Base-by-base conservation (phyloP, 2,113 vertebrate genomes). In the Neolamprologus ventralis region DNA sequence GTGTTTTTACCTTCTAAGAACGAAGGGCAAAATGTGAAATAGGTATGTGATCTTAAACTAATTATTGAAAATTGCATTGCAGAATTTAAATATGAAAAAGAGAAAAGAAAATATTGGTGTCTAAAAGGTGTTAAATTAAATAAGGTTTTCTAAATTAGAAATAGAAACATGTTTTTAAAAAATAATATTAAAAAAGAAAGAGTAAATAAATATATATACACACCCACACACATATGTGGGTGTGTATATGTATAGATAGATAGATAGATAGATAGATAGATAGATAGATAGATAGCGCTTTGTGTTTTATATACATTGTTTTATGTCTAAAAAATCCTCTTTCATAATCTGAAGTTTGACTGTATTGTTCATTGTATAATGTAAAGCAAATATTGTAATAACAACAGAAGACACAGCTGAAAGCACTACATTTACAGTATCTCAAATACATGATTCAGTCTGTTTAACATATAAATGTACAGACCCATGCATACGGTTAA, bases 291-390 rank as follows among this genome's bases (percentile, higher is more conserved):
- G 54, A 26, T 5, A 19, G 16, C 1, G 1, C 28, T 60, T 60
- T 60, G 28, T 60, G 57, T 60, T 60, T 33, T 33, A 60, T 60
- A 33, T 60, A 60, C 9, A 33, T 60, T 33, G 57, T 60, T 60
- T 60, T 19, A 60, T 60, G 6, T 60, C 58, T 60, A 33, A 60
- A 60, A 71, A 8, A 14, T 63, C 7, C 23, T 42, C 21, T 80
- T 9, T 90, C 28, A 14, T 9, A 54, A 16, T 19, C 6, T n/a
- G 9, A 40, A 47, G 9, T 75, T 75, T 47, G 68, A 75, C 23
- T 75, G 40, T 75, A 37, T 63, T 81, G 80, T 19, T 81, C 3
- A 7, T 21, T 63, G 53, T 33, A 45, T n/a, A 58, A 71, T 83
- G 37, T 49, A 51, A 11, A 5, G 12, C 31, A 37, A 40, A 80